These are phyloP conservation scores for Cyrtodaria siliqua DNA, from an alignment of 2,888 invertebrate species.

Conservation along the genomic window DNA sequence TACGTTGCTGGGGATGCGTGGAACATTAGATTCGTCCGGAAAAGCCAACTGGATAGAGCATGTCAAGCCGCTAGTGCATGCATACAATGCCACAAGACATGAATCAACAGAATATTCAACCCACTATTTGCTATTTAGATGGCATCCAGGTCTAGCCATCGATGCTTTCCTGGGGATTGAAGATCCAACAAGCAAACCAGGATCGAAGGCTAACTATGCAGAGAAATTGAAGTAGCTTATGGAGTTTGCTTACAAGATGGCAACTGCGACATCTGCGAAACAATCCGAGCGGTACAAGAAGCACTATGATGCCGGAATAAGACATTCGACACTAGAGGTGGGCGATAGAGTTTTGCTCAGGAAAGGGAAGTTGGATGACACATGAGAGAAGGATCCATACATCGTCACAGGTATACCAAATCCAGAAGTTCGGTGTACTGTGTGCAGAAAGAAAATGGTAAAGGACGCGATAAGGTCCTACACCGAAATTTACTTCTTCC, in stretches of 20 bases:
- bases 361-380: constrained; percentile 15
- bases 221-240: constrained; percentile 12
- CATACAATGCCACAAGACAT: constrained; percentile 1
- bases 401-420: constrained; percentile 2
- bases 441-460: constrained; percentile 13
- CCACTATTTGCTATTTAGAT: constrained; percentile 2
- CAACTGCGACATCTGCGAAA: background rate
- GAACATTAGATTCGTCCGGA: background rate
- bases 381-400: constrained; percentile 19
- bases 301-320: constrained; percentile 11
- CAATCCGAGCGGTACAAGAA: constrained; percentile 10
- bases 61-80: constrained; percentile 1
- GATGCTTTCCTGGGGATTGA: constrained; percentile 37
- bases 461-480: constrained; percentile 1
- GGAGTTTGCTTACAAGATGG: constrained; percentile 26
- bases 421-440: constrained; percentile 16
- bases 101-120: background rate
- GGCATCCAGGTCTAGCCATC: constrained; percentile 45
- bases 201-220: constrained; percentile 5
- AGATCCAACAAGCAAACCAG: background rate
- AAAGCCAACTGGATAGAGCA: background rate
- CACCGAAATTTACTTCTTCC: constrained; percentile 24
- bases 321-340: constrained; percentile 6
- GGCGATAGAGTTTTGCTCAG: constrained; percentile 27
- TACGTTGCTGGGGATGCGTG: background rate